These are phyloP conservation scores for Rhinogobius similis DNA, from an alignment of 2,113 vertebrate genomes.

Conservation along the genomic window DNA sequence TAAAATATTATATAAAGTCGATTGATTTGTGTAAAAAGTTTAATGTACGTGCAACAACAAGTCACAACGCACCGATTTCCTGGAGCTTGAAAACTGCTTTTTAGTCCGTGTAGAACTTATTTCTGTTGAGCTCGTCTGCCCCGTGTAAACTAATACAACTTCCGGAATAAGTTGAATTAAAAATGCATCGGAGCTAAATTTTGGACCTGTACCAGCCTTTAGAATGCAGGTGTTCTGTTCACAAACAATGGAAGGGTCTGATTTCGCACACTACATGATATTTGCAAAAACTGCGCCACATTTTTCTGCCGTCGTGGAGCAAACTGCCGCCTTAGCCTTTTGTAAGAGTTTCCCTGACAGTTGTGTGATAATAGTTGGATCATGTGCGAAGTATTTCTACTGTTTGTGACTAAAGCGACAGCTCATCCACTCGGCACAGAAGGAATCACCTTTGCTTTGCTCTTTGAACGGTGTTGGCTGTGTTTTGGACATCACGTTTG, in stretches of 20 bases:
- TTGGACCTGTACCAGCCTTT: too few species aligned
- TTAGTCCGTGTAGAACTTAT: too few species aligned
- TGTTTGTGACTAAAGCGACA: constrained; percentile 56
- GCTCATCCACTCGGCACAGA: constrained; percentile 36
- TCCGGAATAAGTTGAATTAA: too few species aligned
- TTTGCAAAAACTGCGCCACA: neutral
- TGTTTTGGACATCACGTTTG: constrained; percentile 36
- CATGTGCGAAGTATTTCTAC: constrained; percentile 53
- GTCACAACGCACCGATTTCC: too few species aligned
- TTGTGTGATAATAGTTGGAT: constrained; percentile 46
- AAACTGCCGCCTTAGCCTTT: constrained; percentile 40
- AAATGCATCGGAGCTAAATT: too few species aligned
- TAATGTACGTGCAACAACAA: too few species aligned
- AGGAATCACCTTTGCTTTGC: constrained; percentile 54
- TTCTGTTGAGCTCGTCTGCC: too few species aligned
- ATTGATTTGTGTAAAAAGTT: too few species aligned
- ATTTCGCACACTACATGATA: constrained; percentile 9
- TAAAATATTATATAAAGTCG: too few species aligned
- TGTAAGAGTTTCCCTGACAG: constrained; percentile 74
- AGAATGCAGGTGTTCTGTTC: too few species aligned
- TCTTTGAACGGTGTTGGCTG: constrained; percentile 23
- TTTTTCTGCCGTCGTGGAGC: neutral
- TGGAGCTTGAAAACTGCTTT: too few species aligned
- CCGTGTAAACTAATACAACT: too few species aligned
- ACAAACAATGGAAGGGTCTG: neutral